phyloP scores from a whole-genome alignment of 2,888 invertebrate species.

The Brachypalpus laphriformis region DNA sequence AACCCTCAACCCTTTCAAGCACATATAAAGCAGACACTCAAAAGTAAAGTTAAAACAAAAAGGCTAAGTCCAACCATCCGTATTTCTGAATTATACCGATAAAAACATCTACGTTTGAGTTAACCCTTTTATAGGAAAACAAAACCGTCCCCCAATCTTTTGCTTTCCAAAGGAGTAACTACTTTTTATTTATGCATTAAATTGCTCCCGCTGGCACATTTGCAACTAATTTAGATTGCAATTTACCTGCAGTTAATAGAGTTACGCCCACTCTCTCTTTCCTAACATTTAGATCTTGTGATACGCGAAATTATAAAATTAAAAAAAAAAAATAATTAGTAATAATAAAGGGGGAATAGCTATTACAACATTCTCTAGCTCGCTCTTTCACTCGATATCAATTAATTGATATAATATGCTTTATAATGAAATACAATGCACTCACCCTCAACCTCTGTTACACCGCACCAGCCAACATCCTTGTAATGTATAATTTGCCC shows the following conservation, averaged over 20 bases:
- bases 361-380: conserved; percentile 1
- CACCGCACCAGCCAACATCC: conserved; percentile 28
- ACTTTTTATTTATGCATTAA: conserved; percentile 43
- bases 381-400: conserved; percentile 27
- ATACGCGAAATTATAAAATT: conserved; percentile 65
- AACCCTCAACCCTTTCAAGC: too few species aligned
- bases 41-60: too few species aligned
- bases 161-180: neutral
- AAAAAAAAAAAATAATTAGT: conserved; percentile 29
- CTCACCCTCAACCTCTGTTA: neutral
- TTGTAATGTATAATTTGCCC: conserved; percentile 62
- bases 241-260: conserved; percentile 67
- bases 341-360: too few species aligned
- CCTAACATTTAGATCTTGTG: conserved; percentile 63
- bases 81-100: too few species aligned
- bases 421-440: conserved; percentile 60
- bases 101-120: too few species aligned
- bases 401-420: conserved; percentile 69
- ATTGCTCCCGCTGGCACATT: conserved; percentile 47
- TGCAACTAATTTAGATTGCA: conserved; percentile 72
- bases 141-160: neutral
- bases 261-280: conserved; percentile 57
- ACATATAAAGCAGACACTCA: too few species aligned
- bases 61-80: too few species aligned
- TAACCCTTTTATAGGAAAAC: neutral